phyloP scores from a whole-genome alignment of 1,140 invertebrate species.

The Drosophila aff. region DNA sequence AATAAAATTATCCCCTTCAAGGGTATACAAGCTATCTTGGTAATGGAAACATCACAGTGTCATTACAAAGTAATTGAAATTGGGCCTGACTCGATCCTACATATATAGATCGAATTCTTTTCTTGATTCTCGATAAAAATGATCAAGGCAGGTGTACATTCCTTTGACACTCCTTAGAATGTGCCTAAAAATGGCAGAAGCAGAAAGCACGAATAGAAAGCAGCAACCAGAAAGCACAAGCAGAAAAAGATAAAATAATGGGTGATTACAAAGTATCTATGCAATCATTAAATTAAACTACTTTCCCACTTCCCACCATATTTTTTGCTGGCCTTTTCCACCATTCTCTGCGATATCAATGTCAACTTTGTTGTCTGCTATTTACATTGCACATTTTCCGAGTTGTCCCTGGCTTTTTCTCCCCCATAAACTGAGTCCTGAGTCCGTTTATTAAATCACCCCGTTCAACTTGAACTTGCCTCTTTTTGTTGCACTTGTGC shows the following conservation, averaged over 20 bases:
- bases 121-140: conserved; percentile 35
- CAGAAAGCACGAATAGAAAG: background rate
- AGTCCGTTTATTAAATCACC: conserved; percentile 72
- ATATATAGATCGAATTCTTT: background rate
- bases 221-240: background rate
- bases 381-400: conserved; percentile 42
- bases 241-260: conserved; percentile 4
- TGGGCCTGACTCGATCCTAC: background rate
- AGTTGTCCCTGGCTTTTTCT: conserved; percentile 16
- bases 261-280: conserved; percentile 32
- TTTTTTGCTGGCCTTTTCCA: conserved; percentile 8
- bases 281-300: conserved; percentile 30
- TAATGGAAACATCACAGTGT: background rate
- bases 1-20: background rate
- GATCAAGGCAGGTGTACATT: conserved; percentile 12
- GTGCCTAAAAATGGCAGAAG: background rate
- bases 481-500: conserved; percentile 41
- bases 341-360: conserved; percentile 49
- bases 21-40: background rate
- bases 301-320: conserved; percentile 7
- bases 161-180: conserved; percentile 40
- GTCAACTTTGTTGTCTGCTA: conserved; percentile 69
- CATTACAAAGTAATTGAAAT: conserved; percentile 16
- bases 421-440: conserved; percentile 10
- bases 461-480: conserved; percentile 47